Conservation (phyloP, 2,113 vertebrate genomes). For the Chauna torquata region DNA sequence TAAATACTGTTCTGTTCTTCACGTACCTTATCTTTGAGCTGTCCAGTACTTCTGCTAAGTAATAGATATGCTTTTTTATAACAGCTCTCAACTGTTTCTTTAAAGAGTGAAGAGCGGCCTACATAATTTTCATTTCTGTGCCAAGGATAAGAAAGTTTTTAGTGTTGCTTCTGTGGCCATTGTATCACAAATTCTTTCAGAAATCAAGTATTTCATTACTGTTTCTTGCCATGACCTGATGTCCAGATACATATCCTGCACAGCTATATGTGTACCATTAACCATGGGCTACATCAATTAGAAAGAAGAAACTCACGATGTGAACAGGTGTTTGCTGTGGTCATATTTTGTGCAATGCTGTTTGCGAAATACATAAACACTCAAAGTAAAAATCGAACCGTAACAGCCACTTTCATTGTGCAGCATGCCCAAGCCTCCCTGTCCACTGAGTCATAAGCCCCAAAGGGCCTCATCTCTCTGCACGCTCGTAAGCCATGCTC, state of each 20-base stretch:
- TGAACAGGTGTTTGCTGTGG: not conserved
- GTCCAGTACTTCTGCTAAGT: not conserved
- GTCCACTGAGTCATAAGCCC: not conserved
- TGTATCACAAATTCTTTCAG: not conserved
- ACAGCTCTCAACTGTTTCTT: not conserved
- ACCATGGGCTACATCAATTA: not conserved
- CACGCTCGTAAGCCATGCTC: not conserved
- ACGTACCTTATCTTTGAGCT: not conserved
- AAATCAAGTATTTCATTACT: not conserved
- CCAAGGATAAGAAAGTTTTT: not conserved
- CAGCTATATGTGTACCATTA: not conserved
- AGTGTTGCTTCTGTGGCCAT: not conserved
- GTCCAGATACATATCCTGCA: not conserved
- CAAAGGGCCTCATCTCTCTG: not conserved
- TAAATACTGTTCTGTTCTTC: not conserved
- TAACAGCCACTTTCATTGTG: not conserved
- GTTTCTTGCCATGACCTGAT: not conserved
- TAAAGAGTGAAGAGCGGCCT: not conserved
- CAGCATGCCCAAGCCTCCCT: not conserved
- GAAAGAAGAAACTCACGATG: not conserved
- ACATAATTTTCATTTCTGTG: not conserved
- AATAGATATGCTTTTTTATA: not conserved
- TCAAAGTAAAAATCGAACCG: not conserved
- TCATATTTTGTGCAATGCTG: not conserved
- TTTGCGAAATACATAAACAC: not conserved